These are phyloP conservation scores for Lagopus muta DNA, from an alignment of 2,113 vertebrate species.

Conservation along the genomic window DNA sequence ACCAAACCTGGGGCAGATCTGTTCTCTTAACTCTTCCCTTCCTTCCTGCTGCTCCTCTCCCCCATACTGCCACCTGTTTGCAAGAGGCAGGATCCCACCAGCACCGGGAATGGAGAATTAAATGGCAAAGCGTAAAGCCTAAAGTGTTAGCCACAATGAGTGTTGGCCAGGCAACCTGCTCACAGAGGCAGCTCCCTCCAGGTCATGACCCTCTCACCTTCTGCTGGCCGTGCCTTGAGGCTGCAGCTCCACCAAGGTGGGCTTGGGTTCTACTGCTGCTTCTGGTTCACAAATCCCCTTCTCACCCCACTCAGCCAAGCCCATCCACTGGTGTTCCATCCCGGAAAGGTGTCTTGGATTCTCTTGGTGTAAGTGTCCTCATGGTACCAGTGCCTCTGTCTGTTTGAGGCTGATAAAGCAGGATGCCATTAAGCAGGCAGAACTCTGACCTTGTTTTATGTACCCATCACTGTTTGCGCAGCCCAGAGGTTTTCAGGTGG, in stretches of 20 bases:
- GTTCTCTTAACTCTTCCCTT: slow-evolving; percentile 13
- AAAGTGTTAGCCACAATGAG: neutral
- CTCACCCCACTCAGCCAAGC: neutral
- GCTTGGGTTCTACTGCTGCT: neutral
- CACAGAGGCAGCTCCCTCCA: neutral
- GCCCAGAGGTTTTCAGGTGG: neutral
- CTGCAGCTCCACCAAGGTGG: neutral
- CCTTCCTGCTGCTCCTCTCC: neutral
- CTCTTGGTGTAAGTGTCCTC: neutral
- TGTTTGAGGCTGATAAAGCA: neutral
- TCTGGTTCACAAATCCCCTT: neutral
- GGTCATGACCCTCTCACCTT: neutral
- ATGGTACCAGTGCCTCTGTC: rapidly evolving
- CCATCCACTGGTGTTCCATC: rapidly evolving
- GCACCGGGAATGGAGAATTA: neutral
- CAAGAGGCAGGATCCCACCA: neutral
- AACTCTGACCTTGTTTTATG: neutral
- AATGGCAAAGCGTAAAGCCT: neutral
- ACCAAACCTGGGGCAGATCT: neutral
- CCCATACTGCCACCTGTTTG: neutral
- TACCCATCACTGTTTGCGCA: neutral
- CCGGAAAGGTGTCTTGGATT: neutral
- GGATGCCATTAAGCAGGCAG: neutral
- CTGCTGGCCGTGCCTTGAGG: neutral
- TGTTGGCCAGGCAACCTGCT: neutral